Conservation (phyloP, 2,113 vertebrate genomes). For the Herpetotheres cachinnans region DNA sequence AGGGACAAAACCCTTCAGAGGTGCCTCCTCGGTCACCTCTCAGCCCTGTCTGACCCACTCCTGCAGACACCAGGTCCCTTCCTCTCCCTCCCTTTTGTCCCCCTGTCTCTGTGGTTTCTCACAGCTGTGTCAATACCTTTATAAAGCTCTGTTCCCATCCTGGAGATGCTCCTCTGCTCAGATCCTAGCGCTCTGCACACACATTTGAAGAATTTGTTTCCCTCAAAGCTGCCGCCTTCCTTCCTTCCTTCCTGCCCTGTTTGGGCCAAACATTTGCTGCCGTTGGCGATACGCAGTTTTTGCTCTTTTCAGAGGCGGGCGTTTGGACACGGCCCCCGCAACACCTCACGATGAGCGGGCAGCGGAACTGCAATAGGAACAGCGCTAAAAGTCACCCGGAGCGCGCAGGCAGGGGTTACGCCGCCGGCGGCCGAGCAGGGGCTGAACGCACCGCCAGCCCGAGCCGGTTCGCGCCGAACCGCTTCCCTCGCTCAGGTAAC, state of each 20-base stretch:
- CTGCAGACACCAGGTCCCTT: not conserved
- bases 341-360: not conserved
- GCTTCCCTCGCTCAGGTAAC: not conserved
- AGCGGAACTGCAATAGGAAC: not conserved
- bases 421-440: not conserved
- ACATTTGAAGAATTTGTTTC: not conserved
- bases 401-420: not conserved
- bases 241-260: not conserved
- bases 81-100: not conserved
- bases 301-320: not conserved
- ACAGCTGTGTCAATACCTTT: not conserved
- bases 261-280: accelerated
- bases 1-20: not conserved
- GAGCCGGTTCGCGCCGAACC: too few species aligned
- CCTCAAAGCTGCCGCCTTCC: not conserved
- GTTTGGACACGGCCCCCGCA: not conserved
- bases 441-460: not conserved
- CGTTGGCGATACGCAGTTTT: accelerated
- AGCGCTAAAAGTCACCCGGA: accelerated
- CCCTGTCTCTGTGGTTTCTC: not conserved
- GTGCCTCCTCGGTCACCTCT: not conserved
- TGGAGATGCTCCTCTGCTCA: not conserved
- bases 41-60: not conserved
- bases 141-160: not conserved
- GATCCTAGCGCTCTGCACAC: not conserved